Evolutionary conservation across 2,113 vertebrate species (phyloP).

Genomic region (Heteronetta atricapilla): DNA sequence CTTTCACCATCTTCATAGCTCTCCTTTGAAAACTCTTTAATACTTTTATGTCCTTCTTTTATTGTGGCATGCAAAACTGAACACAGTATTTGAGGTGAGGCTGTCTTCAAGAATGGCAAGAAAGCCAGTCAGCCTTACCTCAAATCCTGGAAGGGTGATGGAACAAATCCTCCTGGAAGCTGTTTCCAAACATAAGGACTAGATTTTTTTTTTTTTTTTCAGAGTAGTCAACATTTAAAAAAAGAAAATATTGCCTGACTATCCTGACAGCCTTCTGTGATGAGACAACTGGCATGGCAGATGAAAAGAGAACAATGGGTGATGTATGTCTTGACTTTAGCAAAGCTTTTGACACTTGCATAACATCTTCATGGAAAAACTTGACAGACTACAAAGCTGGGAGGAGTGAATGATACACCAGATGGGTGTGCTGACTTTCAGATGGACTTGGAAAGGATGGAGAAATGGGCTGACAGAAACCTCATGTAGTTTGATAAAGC

Average conservation of each 20-base stretch:
- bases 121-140: background rate
- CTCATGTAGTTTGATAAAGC: background rate
- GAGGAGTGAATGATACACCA: background rate
- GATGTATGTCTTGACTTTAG: background rate
- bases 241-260: background rate
- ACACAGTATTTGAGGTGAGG: too few relatives aligned
- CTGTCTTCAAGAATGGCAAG: background rate
- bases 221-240: background rate
- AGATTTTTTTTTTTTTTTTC: background rate
- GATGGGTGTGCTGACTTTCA: background rate
- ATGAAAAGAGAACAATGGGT: background rate
- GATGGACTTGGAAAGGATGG: background rate
- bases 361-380: rapidly evolving
- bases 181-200: background rate
- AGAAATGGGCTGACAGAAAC: background rate
- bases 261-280: background rate
- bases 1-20: too few relatives aligned
- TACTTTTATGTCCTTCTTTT: too few relatives aligned
- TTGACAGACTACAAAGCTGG: background rate
- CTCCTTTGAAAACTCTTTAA: too few relatives aligned
- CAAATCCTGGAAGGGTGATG: background rate
- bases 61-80: too few relatives aligned
- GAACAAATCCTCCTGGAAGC: background rate
- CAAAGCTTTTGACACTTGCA: background rate
- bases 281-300: background rate